A percentile compares a stretch with the other conserved stretches of the same genome.
phyloP scores from a whole-genome alignment of 2,113 vertebrate genomes.

The Lepus americanus region DNA sequence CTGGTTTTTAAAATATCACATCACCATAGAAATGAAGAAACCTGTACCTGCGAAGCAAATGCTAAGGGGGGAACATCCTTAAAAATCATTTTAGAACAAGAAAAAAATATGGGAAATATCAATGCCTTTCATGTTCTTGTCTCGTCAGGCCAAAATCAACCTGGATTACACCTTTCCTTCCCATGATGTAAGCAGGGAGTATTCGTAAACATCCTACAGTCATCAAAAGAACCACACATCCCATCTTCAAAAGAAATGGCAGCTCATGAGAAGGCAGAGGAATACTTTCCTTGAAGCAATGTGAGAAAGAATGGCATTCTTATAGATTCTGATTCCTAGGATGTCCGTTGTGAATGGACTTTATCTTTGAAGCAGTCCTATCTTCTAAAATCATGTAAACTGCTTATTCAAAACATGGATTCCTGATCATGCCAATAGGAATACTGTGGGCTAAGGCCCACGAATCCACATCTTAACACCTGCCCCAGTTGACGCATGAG shows the following conservation, averaged over 20 bases:
- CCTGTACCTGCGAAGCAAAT: not conserved
- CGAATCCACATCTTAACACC: not conserved
- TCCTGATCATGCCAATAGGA: not conserved
- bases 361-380: not conserved
- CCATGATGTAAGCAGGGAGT: not conserved
- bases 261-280: not conserved
- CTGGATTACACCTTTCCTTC: not conserved
- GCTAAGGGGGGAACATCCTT: not conserved
- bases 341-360: too few species aligned
- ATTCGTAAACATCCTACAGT: rapidly evolving
- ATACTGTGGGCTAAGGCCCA: not conserved
- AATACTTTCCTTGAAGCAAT: not conserved
- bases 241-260: not conserved
- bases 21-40: not conserved
- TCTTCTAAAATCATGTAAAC: not conserved
- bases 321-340: not conserved
- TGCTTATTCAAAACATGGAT: not conserved
- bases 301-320: not conserved
- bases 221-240: not conserved
- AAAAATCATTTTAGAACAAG: slow-evolving; percentile 10
- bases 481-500: not conserved
- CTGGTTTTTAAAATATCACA: not conserved
- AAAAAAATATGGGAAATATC: not conserved
- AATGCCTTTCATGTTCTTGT: not conserved
- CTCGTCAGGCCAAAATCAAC: not conserved